These are phyloP conservation scores for Melanotaenia trifasciata DNA, from an alignment of 2,797 vertebrate species.

Conservation along the genomic window DNA sequence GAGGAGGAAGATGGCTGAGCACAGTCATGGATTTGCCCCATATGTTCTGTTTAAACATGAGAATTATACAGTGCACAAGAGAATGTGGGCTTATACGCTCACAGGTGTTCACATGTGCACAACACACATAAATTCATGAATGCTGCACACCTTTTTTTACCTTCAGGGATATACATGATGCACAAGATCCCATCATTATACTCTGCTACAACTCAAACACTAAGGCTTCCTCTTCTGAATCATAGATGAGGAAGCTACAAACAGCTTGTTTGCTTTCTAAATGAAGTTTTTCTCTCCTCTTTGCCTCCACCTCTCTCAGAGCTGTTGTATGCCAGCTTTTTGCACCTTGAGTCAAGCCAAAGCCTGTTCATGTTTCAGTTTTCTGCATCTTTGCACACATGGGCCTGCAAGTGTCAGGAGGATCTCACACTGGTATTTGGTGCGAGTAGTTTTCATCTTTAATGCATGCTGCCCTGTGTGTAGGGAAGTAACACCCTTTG, in stretches of 20 bases:
- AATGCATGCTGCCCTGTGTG: constrained; percentile 65
- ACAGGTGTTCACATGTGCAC: constrained; percentile 12
- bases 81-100: neutral
- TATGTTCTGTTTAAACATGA: constrained; percentile 36
- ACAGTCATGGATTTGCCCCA: constrained; percentile 43
- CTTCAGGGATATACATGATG: constrained; percentile 26
- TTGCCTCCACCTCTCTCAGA: constrained; percentile 21
- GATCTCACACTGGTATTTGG: constrained; percentile 41
- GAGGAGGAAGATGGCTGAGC: constrained; percentile 21
- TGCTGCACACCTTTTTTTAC: constrained; percentile 3
- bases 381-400: constrained; percentile 25
- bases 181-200: constrained; percentile 46
- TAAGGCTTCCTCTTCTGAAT: constrained; percentile 65
- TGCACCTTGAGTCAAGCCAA: constrained; percentile 28
- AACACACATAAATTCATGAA: constrained; percentile 22
- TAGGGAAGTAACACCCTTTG: constrained; percentile 52
- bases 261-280: constrained; percentile 72
- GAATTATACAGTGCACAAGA: constrained; percentile 18
- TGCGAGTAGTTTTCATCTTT: constrained; percentile 66
- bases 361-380: constrained; percentile 19
- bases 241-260: constrained; percentile 72
- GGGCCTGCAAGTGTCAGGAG: constrained; percentile 28
- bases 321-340: constrained; percentile 28
- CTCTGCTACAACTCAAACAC: constrained; percentile 53
- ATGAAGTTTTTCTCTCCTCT: constrained; percentile 54